A percentile compares a stretch with the other conserved stretches of the same genome.
Conservation (phyloP, 2,888 invertebrate genomes). For the Slavum lentiscoides region DNA sequence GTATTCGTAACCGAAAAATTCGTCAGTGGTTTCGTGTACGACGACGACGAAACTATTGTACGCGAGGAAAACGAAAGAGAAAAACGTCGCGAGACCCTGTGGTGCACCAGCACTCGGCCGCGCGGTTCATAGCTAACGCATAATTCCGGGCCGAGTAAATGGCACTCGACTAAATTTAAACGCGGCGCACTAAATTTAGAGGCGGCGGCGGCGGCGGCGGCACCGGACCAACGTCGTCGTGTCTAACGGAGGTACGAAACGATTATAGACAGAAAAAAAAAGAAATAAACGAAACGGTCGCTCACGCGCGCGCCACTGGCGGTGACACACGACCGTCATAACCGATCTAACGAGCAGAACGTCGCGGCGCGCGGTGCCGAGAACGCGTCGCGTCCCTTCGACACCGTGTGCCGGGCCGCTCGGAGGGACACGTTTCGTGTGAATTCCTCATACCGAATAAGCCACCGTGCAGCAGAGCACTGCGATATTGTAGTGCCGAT, state of each 20-base stretch:
- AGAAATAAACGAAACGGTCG: background rate
- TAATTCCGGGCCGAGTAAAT: slow-evolving; percentile 39
- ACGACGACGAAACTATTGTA: no score
- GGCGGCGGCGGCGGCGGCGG: background rate
- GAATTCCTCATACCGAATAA: no score
- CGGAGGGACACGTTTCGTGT: no score
- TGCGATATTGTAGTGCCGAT: no score
- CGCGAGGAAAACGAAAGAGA: no score
- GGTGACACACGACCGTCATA: slow-evolving; percentile 45
- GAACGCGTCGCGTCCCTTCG: background rate
- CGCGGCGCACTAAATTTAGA: slow-evolving; percentile 43
- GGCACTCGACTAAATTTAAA: slow-evolving; percentile 50
- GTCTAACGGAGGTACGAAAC: slow-evolving; percentile 20
- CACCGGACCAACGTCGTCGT: background rate
- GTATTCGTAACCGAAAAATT: no score
- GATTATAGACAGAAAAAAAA: slow-evolving; percentile 14
- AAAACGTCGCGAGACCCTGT: no score
- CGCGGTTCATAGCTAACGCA: background rate
- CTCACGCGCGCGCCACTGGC: background rate
- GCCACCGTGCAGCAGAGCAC: no score
- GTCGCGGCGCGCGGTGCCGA: background rate
- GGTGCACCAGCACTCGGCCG: no score
- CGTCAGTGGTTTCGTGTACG: no score
- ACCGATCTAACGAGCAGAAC: slow-evolving; percentile 39
- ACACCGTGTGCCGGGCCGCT: no score